Evolutionary conservation across 1,140 invertebrate genomes (phyloP).

Genomic region (Drosophila santomea): DNA sequence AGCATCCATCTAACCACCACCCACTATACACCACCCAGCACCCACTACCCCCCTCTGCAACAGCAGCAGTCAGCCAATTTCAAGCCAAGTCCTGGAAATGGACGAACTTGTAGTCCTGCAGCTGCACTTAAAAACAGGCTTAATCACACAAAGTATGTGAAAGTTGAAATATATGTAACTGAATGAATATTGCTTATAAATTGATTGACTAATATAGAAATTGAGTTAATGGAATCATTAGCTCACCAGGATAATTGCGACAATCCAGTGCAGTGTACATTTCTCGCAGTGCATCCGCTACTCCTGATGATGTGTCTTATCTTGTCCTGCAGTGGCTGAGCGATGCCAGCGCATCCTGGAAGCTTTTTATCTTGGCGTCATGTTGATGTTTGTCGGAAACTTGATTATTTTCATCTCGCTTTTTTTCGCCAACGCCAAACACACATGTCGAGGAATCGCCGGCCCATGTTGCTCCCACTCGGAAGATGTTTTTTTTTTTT

Average conservation of each 20-base stretch:
- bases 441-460: conserved; percentile 62
- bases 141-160: too few species aligned
- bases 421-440: conserved; percentile 16
- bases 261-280: neutral
- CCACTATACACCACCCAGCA: too few species aligned
- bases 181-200: neutral
- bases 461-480: conserved; percentile 12
- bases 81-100: conserved; percentile 57
- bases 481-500: conserved; percentile 56
- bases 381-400: conserved; percentile 83
- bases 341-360: conserved; percentile 69
- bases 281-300: conserved; percentile 23
- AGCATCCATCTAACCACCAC: neutral
- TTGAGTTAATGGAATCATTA: too few species aligned
- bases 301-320: conserved; percentile 73
- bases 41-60: conserved; percentile 6
- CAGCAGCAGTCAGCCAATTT: conserved; percentile 47
- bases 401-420: conserved; percentile 76
- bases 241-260: too few species aligned
- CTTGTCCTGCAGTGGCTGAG: conserved; percentile 72
- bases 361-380: conserved; percentile 82
- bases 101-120: conserved; percentile 54
- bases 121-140: neutral
- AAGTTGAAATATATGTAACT: neutral
- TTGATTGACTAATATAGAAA: too few species aligned